A percentile compares a stretch with the other conserved stretches of the same genome.
Conservation (phyloP, 2,113 vertebrate species). For the Lagenorhynchus albirostris region DNA sequence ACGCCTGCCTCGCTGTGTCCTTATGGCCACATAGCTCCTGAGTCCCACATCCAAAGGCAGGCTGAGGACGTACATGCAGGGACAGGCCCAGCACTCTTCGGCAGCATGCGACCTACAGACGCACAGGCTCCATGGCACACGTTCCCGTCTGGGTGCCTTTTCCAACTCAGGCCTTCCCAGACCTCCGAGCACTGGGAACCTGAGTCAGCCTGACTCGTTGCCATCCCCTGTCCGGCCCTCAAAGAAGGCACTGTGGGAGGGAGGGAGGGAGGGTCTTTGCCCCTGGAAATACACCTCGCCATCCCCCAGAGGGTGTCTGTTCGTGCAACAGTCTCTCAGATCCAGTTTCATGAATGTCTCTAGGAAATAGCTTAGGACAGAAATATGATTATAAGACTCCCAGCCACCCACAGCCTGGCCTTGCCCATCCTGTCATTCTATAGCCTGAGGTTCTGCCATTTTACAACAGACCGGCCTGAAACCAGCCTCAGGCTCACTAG, state of each 20-base stretch:
- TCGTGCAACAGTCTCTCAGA: neutral
- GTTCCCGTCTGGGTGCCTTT: neutral
- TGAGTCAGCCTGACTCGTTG: neutral
- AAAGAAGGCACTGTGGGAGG: neutral
- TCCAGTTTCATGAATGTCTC: neutral
- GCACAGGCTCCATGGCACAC: accelerated
- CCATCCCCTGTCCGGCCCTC: neutral
- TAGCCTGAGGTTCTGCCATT: neutral
- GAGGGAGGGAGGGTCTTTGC: neutral
- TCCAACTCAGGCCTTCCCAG: neutral
- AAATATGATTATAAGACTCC: neutral
- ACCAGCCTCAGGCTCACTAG: neutral
- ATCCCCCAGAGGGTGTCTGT: neutral
- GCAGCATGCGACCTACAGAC: accelerated
- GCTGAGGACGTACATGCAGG: constrained; percentile 72
- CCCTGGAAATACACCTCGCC: neutral
- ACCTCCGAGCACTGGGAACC: neutral
- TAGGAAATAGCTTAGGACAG: neutral
- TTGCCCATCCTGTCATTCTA: neutral
- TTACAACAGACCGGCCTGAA: neutral
- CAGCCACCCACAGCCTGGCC: neutral
- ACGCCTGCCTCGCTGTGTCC: constrained; percentile 75
- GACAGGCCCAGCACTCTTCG: accelerated
- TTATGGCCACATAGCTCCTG: constrained; percentile 76
- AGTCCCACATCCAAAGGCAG: constrained; percentile 75